Conservation (phyloP, 1,140 invertebrate species). For the Drosophila nigrodunni region DNA sequence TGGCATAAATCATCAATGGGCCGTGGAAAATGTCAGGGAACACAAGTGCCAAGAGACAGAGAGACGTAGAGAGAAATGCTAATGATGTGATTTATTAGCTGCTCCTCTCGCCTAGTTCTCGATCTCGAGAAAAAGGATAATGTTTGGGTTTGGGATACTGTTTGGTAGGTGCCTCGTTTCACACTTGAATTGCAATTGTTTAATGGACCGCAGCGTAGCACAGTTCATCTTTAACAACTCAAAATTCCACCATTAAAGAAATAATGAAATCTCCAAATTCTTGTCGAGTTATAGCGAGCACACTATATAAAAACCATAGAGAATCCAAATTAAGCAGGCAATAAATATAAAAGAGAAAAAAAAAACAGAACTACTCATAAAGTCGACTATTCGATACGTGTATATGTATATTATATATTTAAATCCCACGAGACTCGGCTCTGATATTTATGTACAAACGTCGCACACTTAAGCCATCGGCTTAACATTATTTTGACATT, state of each 20-base stretch:
- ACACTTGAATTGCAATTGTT: slow-evolving; percentile 66
- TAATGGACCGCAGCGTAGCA: slow-evolving; percentile 57
- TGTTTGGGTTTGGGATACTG: slow-evolving; percentile 26
- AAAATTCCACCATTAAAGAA: slow-evolving; percentile 23
- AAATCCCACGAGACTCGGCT: slow-evolving; percentile 67
- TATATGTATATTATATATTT: slow-evolving; percentile 33
- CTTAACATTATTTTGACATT: slow-evolving; percentile 73
- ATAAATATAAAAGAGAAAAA: slow-evolving; percentile 2
- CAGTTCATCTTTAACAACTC: slow-evolving; percentile 48
- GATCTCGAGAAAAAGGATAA: slow-evolving; percentile 45
- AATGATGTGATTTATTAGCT: slow-evolving; percentile 76
- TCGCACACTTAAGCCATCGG: slow-evolving; percentile 46
- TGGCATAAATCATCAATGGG: slow-evolving; percentile 64
- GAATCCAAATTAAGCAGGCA: slow-evolving; percentile 42
- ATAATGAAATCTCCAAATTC: slow-evolving; percentile 6
- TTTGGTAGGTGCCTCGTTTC: slow-evolving; percentile 63
- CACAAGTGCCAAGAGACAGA: slow-evolving; percentile 19
- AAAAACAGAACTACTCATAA: background rate
- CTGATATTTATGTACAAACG: slow-evolving; percentile 38
- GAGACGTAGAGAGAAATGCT: slow-evolving; percentile 32
- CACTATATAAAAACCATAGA: slow-evolving; percentile 47
- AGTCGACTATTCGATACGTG: background rate
- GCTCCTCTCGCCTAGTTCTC: background rate
- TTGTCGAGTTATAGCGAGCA: slow-evolving; percentile 45
- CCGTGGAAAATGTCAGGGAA: slow-evolving; percentile 44